These are phyloP conservation scores for Platysteira castanea DNA, from an alignment of 2,113 vertebrate genomes.

Conservation along the genomic window DNA sequence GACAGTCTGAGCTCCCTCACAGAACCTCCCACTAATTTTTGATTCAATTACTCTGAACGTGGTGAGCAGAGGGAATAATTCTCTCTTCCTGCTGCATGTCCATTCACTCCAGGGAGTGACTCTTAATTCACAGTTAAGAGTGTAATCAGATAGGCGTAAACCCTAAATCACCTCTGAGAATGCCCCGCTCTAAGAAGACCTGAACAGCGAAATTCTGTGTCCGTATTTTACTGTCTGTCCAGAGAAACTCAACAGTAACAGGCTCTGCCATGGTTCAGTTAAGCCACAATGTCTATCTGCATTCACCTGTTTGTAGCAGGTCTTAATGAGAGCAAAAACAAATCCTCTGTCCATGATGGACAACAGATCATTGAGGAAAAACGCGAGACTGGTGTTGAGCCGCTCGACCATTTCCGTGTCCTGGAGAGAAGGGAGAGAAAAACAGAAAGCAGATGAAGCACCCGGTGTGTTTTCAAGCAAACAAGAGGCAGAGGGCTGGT, in stretches of 20 bases:
- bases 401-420: conserved; percentile 96
- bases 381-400: conserved; percentile 93
- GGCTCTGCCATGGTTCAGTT: not conserved
- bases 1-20: not conserved
- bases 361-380: conserved; percentile 95
- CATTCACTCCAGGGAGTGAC: not conserved
- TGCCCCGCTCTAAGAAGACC: not conserved
- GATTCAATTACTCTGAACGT: not conserved
- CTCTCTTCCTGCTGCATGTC: not conserved
- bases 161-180: not conserved
- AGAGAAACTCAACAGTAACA: not conserved
- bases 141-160: not conserved
- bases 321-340: conserved; percentile 89
- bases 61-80: not conserved
- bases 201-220: not conserved
- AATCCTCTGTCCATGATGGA: conserved; percentile 98
- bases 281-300: not conserved
- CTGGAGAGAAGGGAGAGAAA: conserved; percentile 64
- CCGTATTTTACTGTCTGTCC: not conserved
- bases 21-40: not conserved
- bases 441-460: not conserved
- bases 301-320: conserved; percentile 95
- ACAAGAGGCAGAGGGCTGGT: not conserved
- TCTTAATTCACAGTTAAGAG: not conserved
- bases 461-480: not conserved